Evolutionary conservation across 2,113 vertebrate species (phyloP), one percentile per base, ranked within the genome.

Genomic region (Pelmatolapia mariae): DNA sequence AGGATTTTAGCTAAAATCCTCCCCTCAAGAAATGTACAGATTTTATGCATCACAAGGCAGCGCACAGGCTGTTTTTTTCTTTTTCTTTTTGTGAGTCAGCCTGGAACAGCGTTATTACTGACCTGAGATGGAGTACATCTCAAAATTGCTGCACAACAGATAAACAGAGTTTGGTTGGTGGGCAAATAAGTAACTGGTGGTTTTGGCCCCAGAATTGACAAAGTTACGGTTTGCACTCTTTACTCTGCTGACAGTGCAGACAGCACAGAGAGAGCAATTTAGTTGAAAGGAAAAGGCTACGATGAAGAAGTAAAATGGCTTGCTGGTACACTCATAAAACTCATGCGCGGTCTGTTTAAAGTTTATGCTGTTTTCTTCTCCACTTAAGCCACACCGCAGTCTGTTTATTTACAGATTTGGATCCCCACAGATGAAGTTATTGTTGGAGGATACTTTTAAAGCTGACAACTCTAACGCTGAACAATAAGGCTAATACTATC

Each of bases 1-100:
- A 52, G 18, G 18, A 68, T 68, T 68, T 68, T 40, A 85, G 76
- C 78, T 45, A 10, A 89, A 90, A 88, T 91, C 86, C 78, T 52
- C 40, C n/a, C 89, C 87, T 88, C 18, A 56, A 73, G 86, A 91
- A 83, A 92, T 26, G 19, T 81, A 56, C 33, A 82, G 81, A 88
- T 83, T 85, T 59, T 86, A 87, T 29, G 88, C 90, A 76, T 86
- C 87, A 79, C 18, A 78, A 71, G 50, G 36, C 43, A 38, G 50
- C 79, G n/a, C 7, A 1, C 29, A 76, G 76, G 68, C 13, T 26
- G 29, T 56, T 26, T 71, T 33, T 53, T 61, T 63, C 9, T 59
- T 22, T 61, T 54, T 45, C 10, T 45, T n/a, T 82, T 18, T 47
- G 53, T 40, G 31, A 43, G 45, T 80, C 52, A 38, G 50, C n/a